These are phyloP conservation scores for Drosophila watanabei DNA, from an alignment of 1,140 invertebrate species.

Conservation along the genomic window DNA sequence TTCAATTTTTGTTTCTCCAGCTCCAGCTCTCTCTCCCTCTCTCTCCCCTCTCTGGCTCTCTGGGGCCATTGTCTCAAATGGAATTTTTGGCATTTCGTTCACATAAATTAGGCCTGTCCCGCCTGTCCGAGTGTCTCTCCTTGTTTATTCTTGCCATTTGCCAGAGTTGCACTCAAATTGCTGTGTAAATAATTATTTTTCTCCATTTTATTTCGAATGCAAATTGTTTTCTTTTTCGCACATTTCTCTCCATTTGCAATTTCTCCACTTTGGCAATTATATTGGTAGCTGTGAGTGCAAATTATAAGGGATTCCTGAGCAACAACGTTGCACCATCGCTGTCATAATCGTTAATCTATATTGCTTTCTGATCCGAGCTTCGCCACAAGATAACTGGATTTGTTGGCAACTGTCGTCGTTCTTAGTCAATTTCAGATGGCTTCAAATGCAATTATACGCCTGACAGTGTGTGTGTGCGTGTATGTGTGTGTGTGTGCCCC, in stretches of 20 bases:
- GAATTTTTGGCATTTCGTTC: conserved; percentile 76
- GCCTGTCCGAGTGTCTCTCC: background rate
- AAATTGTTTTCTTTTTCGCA: conserved; percentile 65
- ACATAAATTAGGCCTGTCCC: conserved; percentile 66
- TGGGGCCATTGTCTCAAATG: conserved; percentile 61
- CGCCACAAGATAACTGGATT: conserved; percentile 32
- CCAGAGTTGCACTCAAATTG: conserved; percentile 56
- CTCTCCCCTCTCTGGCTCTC: background rate
- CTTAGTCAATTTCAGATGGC: conserved; percentile 30
- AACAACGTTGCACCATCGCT: background rate
- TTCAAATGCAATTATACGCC: conserved; percentile 44
- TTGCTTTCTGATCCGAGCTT: conserved; percentile 33
- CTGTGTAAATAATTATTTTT: conserved; percentile 61
- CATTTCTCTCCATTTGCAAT: conserved; percentile 11
- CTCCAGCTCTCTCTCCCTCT: background rate
- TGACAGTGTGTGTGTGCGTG: conserved; percentile 2
- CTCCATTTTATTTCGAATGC: conserved; percentile 55
- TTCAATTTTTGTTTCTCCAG: conserved; percentile 62
- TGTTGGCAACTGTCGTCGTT: conserved; percentile 25
- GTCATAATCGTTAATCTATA: conserved; percentile 38
- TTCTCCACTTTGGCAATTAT: conserved; percentile 23
- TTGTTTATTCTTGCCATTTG: conserved; percentile 24
- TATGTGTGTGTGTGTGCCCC: conserved; percentile 7
- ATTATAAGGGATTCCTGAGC: background rate
- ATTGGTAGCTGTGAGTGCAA: conserved; percentile 38